Evolutionary conservation across 1,140 invertebrate species (phyloP).

Genomic region (Stenopsyche tienmushanensis): DNA sequence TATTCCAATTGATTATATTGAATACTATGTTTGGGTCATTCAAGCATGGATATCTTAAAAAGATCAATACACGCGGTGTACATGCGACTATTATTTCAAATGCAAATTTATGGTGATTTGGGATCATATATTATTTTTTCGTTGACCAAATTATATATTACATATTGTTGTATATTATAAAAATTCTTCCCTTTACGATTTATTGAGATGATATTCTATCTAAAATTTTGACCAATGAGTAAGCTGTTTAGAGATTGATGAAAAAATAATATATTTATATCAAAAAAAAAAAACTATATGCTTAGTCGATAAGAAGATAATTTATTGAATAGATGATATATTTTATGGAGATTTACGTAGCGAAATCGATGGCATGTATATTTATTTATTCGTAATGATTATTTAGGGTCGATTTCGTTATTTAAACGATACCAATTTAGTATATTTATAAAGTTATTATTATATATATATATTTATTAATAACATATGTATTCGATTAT

Average conservation of each 20-base stretch:
- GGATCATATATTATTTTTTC: too few species aligned
- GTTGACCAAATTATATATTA: constrained; percentile 5
- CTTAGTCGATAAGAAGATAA: background rate
- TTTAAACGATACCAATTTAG: background rate
- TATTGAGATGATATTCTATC: background rate
- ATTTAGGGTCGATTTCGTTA: background rate
- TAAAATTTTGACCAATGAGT: constrained; percentile 18
- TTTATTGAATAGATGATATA: background rate
- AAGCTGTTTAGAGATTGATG: background rate
- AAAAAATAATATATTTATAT: constrained; percentile 2
- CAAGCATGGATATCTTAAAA: too few species aligned
- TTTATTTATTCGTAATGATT: too few species aligned
- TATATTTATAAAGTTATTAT: background rate
- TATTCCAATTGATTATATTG: too few species aligned
- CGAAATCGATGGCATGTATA: background rate
- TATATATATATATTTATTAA: background rate
- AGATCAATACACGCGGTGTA: too few species aligned
- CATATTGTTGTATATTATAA: too few species aligned
- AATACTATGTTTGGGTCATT: too few species aligned
- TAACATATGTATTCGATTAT: constrained; percentile 6
- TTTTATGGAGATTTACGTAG: background rate
- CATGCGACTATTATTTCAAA: too few species aligned
- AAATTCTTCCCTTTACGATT: too few species aligned
- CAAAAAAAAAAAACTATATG: background rate
- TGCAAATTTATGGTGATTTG: background rate